Base-by-base conservation (phyloP, 92 coral and sea anemone species). In the Umimayanthus chanpuru region DNA sequence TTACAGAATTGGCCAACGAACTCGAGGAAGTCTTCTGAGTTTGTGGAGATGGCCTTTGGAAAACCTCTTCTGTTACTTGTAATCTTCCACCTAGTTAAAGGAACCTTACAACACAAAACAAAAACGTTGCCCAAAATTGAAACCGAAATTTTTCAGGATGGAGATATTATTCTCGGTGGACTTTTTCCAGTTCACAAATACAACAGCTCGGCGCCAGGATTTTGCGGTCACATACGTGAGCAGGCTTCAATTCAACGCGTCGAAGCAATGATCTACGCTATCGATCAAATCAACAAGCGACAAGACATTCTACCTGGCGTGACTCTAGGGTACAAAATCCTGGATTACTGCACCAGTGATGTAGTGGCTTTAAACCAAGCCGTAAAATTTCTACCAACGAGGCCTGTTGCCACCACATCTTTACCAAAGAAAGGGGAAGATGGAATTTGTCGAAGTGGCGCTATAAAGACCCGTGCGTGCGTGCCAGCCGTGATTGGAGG, bases 81-180 rank as follows among this genome's bases (percentile, higher is more conserved):
- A 6, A 26, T 83, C 7, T 44, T 70, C 44, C 41, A 28, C 41
- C 64, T 83, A 44, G 78, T 47, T 9, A 50, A 30, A 23, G 77
- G 71, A 29, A 65, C 77, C 2, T 71, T 36, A 70, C 77, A 83
- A 41, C 53, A 11, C 23, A 47, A n/a, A 25, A 21, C 14, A 8
- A 70, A 44, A 11, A 83, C 67, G 39, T 71, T 83, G 3, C 87
- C 87, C 32, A 68, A 44, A 29, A 30, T 83, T 11, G 77, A 83
- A 83, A 83, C 87, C 26, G 55, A 83, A 50, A 83, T 83, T 47
- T 70, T 83, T 47, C 87, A 83, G 67, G 87, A 47, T 70, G 93
- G 93, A 39, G 89, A 87, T 18, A 90, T 90, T 58, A 87, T 86
- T 55, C 85, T 90, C 78, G 93, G 93, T 50, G 93, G 93, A 29